Evolutionary conservation across 2,797 vertebrate species (phyloP).

Genomic region (Aldrovandia affinis): DNA sequence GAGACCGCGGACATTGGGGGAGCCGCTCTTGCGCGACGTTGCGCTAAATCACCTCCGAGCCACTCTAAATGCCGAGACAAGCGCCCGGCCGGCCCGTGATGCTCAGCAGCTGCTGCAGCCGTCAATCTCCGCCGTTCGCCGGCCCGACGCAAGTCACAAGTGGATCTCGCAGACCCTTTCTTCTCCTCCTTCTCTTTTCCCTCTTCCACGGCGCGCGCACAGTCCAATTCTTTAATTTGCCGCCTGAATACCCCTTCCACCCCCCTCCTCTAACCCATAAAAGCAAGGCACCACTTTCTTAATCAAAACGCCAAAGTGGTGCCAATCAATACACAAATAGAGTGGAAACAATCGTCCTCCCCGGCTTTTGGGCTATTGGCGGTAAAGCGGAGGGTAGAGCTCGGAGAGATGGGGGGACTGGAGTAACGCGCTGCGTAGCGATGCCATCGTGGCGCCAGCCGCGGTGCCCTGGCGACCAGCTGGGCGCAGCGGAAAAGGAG

Average conservation of each 20-base stretch:
- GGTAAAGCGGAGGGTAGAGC: not conserved
- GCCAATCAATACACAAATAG: not conserved
- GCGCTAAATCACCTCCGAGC: constrained; percentile 19
- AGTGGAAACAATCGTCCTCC: not conserved
- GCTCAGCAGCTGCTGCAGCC: not conserved
- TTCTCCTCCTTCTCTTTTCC: too few relatives aligned
- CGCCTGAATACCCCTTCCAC: constrained; percentile 52
- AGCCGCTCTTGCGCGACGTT: not conserved
- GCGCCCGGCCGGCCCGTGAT: not conserved
- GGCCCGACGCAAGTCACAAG: constrained; percentile 41
- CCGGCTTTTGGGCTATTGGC: not conserved
- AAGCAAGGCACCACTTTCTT: not conserved
- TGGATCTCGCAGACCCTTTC: constrained; percentile 54
- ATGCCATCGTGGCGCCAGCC: not conserved
- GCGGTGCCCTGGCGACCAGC: constrained; percentile 46
- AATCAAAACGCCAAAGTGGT: constrained; percentile 14
- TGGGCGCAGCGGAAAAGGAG: constrained; percentile 38
- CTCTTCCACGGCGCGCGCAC: too few relatives aligned
- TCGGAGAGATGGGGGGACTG: not conserved
- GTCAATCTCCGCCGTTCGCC: constrained; percentile 39
- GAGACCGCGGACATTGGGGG: not conserved
- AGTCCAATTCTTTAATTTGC: constrained; percentile 71
- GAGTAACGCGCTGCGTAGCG: not conserved
- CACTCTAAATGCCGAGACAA: constrained; percentile 12
- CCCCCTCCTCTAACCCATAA: not conserved